phyloP scores from a whole-genome alignment of 2,113 vertebrate genomes.

The Oxygymnocypris stewartii region DNA sequence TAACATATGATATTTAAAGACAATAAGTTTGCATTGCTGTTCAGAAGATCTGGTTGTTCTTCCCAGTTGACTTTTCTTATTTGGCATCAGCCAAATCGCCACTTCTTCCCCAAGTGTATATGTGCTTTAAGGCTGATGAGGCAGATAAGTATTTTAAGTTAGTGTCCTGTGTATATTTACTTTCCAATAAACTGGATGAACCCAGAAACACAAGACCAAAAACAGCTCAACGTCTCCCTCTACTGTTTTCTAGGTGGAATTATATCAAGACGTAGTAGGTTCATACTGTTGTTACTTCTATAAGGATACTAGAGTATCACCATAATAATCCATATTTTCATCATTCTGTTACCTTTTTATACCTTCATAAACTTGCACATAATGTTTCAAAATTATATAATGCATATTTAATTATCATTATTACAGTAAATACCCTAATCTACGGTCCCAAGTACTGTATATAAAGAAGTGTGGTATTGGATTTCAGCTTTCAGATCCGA shows the following conservation, averaged over 20 bases:
- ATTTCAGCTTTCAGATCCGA: not conserved
- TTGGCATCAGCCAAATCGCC: conserved; percentile 2
- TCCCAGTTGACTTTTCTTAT: not conserved
- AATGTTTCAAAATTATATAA: not conserved
- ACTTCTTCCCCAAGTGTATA: not conserved
- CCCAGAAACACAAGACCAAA: not conserved
- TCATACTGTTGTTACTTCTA: not conserved
- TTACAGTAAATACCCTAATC: not conserved
- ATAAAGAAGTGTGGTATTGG: not conserved
- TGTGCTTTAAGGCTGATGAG: conserved; percentile 3
- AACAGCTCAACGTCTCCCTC: conserved; percentile 13
- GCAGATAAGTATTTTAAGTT: not conserved
- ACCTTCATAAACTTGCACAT: not conserved
- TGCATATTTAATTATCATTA: not conserved
- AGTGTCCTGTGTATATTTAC: conserved; percentile 29
- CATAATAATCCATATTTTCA: not conserved
- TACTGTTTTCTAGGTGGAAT: conserved; percentile 13
- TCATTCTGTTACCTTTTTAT: not conserved
- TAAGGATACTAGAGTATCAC: not conserved
- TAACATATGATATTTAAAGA: not conserved
- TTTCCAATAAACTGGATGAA: conserved; percentile 31
- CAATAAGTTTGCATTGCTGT: not conserved
- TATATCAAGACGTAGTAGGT: not conserved
- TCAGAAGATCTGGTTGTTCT: not conserved
- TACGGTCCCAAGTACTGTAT: not conserved